A percentile compares a stretch with the other conserved stretches of the same genome.
These are phyloP conservation scores for Cydia amplana DNA, from an alignment of 1,140 invertebrate genomes.

Conservation along the genomic window DNA sequence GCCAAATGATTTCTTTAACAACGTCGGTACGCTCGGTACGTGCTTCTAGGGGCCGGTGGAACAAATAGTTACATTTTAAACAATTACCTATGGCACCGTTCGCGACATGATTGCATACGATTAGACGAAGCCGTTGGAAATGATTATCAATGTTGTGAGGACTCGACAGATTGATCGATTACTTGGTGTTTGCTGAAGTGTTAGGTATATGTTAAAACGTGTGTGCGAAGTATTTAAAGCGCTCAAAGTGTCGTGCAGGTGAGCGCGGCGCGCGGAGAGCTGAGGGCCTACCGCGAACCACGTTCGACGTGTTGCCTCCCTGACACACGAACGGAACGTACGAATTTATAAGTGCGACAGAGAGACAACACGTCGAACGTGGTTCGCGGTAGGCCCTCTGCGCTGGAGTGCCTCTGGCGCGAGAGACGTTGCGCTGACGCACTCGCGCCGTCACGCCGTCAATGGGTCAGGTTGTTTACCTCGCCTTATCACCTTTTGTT, in stretches of 20 bases:
- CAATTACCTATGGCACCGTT: slow-evolving; percentile 26
- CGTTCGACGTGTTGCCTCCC: too few relatives aligned
- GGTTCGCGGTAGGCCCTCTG: too few relatives aligned
- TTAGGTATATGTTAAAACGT: slow-evolving; percentile 50
- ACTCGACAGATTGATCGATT: slow-evolving; percentile 14
- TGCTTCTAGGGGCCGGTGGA: slow-evolving; percentile 51
- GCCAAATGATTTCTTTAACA: slow-evolving; percentile 61
- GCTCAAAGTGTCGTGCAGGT: slow-evolving; percentile 61
- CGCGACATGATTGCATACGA: slow-evolving; percentile 30
- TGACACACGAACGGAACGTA: too few relatives aligned
- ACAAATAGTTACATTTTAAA: slow-evolving; percentile 47
- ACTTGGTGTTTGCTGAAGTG: slow-evolving; percentile 8
- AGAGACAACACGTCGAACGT: too few relatives aligned
- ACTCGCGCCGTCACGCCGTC: slow-evolving; percentile 58
- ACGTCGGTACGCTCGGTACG: slow-evolving; percentile 50
- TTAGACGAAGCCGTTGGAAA: slow-evolving; percentile 15
- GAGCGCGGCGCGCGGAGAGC: slow-evolving; percentile 38
- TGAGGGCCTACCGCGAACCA: too few relatives aligned
- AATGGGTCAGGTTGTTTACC: slow-evolving; percentile 77
- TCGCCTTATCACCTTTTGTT: slow-evolving; percentile 78
- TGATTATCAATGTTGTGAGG: slow-evolving; percentile 20
- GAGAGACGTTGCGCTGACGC: slow-evolving; percentile 19
- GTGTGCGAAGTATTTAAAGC: slow-evolving; percentile 55
- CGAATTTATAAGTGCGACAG: too few relatives aligned
- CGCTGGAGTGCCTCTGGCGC: slow-evolving; percentile 44